Evolutionary conservation across 2,797 vertebrate genomes (phyloP).

Genomic region (Siniperca undulata): DNA sequence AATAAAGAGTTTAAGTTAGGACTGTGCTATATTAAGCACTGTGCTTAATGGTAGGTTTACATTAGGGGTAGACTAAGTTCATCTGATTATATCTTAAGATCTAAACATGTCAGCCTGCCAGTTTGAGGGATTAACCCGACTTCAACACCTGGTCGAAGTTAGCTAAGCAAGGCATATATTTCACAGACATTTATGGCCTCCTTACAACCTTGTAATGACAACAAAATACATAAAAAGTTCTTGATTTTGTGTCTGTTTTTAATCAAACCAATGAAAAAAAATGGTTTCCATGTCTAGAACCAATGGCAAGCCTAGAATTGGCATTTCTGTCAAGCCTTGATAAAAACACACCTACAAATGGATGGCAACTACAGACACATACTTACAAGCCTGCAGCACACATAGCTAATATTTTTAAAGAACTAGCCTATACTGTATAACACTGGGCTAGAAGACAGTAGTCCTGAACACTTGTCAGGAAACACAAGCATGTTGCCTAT

Average conservation of each 20-base stretch:
- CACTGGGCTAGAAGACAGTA: neutral
- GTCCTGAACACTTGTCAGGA: neutral
- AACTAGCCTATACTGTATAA: neutral
- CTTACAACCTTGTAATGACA: neutral
- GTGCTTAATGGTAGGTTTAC: constrained; percentile 45
- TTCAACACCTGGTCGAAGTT: constrained; percentile 58
- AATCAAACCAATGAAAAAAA: neutral
- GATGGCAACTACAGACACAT: neutral
- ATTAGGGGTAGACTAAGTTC: constrained; percentile 48
- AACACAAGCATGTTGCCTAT: neutral
- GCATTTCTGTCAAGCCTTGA: neutral
- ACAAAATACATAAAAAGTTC: neutral
- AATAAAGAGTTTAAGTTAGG: constrained; percentile 3
- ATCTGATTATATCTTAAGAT: constrained; percentile 62
- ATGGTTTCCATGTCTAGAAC: neutral
- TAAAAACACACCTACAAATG: neutral
- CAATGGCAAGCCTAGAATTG: neutral
- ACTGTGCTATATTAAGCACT: constrained; percentile 11
- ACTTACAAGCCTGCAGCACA: neutral
- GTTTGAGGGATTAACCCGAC: constrained; percentile 60
- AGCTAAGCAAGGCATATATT: constrained; percentile 34
- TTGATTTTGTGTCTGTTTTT: constrained; percentile 14
- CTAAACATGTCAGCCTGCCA: constrained; percentile 50
- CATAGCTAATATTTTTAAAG: neutral
- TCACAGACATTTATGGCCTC: constrained; percentile 27